Conservation (phyloP, 2,113 vertebrate genomes). For the Hippocampus mohnikei region DNA sequence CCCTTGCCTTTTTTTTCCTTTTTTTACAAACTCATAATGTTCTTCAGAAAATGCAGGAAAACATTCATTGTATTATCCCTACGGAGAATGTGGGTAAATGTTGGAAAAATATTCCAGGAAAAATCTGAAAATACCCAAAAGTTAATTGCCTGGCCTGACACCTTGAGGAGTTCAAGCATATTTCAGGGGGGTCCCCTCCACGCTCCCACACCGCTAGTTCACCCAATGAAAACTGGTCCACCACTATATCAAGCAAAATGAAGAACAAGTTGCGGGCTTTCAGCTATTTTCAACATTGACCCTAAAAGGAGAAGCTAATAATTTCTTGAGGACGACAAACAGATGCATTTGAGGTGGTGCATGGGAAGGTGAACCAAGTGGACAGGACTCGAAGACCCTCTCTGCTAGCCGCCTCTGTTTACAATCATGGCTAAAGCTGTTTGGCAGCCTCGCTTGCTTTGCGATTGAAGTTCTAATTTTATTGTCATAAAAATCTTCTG, state of each 20-base stretch:
- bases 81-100: too few relatives aligned
- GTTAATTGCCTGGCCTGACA: too few relatives aligned
- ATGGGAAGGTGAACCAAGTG: constrained; percentile 51
- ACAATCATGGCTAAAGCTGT: constrained; percentile 54
- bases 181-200: too few relatives aligned
- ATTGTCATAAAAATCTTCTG: constrained; percentile 66
- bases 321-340: constrained; percentile 54
- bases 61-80: too few relatives aligned
- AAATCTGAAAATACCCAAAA: too few relatives aligned
- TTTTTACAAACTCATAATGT: too few relatives aligned
- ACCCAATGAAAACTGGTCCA: constrained; percentile 19
- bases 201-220: too few relatives aligned
- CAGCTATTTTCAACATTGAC: constrained; percentile 48
- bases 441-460: constrained; percentile 51
- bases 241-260: constrained; percentile 60
- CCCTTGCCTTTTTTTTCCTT: too few relatives aligned
- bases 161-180: too few relatives aligned
- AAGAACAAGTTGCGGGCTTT: neutral
- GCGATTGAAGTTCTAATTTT: constrained; percentile 64
- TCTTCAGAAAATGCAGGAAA: too few relatives aligned
- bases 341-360: constrained; percentile 48
- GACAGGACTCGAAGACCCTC: constrained; percentile 46
- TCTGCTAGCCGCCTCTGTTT: constrained; percentile 44
- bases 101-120: too few relatives aligned
- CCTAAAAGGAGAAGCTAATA: constrained; percentile 41